These are phyloP conservation scores for Cynopterus brachyotis DNA, from an alignment of 2,113 vertebrate genomes.

Conservation along the genomic window DNA sequence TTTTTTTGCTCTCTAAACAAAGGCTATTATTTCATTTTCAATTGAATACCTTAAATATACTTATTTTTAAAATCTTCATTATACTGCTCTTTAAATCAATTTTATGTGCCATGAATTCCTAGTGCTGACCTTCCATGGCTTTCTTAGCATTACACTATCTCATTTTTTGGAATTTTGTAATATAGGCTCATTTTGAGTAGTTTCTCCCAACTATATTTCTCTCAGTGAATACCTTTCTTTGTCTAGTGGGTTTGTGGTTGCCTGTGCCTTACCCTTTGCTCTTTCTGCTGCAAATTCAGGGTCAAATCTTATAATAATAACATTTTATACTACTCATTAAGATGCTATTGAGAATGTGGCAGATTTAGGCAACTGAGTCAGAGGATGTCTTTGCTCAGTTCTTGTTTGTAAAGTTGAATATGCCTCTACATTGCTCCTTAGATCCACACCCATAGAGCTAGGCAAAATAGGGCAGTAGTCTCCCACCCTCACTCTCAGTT, in stretches of 20 bases:
- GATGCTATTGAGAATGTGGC: background rate
- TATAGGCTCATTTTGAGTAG: background rate
- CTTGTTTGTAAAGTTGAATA: background rate
- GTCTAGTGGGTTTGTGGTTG: background rate
- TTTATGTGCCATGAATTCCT: background rate
- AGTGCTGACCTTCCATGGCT: background rate
- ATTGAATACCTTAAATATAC: background rate
- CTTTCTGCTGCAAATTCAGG: background rate
- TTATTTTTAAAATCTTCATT: background rate
- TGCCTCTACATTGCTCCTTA: background rate
- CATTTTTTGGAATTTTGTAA: background rate
- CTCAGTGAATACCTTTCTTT: background rate
- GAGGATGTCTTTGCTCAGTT: background rate
- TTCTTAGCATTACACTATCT: background rate
- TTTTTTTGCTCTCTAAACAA: conserved; percentile 22
- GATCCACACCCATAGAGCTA: background rate
- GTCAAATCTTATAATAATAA: background rate
- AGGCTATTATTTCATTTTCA: conserved; percentile 34
- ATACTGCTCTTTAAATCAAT: background rate
- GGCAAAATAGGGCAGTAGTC: background rate
- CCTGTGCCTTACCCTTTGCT: background rate
- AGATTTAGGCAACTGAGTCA: background rate
- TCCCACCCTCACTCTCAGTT: background rate
- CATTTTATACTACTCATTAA: background rate
- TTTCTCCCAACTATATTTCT: background rate